Evolutionary conservation across 2,888 invertebrate genomes (phyloP).

Genomic region (Lasioglossum leucozonium): DNA sequence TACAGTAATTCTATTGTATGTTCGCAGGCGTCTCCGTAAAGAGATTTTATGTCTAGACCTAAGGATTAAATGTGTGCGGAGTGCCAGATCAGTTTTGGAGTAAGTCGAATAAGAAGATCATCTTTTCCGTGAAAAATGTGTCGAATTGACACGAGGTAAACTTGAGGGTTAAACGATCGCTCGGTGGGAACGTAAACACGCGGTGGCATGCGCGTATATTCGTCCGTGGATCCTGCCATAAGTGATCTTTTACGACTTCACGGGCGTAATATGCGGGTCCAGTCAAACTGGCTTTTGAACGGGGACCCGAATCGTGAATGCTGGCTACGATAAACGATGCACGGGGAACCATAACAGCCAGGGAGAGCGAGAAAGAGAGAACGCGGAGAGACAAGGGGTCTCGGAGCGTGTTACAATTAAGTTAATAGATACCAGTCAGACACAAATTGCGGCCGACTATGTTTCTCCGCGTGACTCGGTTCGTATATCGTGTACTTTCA

Average conservation of each 20-base stretch:
- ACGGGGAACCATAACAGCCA: conserved; percentile 30
- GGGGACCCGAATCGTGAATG: conserved; percentile 59
- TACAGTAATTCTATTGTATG: not conserved
- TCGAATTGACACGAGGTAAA: not conserved
- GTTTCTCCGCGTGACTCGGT: conserved; percentile 47
- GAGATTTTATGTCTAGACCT: too few species aligned
- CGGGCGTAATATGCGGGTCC: conserved; percentile 64
- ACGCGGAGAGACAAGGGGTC: conserved; percentile 59
- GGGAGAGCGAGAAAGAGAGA: not conserved
- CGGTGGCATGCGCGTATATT: conserved; percentile 8
- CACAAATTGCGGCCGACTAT: conserved; percentile 74
- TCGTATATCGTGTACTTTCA: conserved; percentile 28
- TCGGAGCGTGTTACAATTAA: conserved; percentile 77
- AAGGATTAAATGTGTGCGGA: not conserved
- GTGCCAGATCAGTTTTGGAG: not conserved
- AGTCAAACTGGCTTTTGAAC: conserved; percentile 60
- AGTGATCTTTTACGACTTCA: conserved; percentile 68
- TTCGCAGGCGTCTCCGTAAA: not conserved
- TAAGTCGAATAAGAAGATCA: not conserved
- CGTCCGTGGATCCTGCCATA: conserved; percentile 32
- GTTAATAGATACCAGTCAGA: conserved; percentile 83
- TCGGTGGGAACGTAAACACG: conserved; percentile 38
- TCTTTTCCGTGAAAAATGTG: not conserved
- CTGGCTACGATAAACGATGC: conserved; percentile 59
- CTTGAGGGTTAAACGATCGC: conserved; percentile 33